Evolutionary conservation across 2,113 vertebrate genomes (phyloP).

Genomic region (Notarius quadriscutis): DNA sequence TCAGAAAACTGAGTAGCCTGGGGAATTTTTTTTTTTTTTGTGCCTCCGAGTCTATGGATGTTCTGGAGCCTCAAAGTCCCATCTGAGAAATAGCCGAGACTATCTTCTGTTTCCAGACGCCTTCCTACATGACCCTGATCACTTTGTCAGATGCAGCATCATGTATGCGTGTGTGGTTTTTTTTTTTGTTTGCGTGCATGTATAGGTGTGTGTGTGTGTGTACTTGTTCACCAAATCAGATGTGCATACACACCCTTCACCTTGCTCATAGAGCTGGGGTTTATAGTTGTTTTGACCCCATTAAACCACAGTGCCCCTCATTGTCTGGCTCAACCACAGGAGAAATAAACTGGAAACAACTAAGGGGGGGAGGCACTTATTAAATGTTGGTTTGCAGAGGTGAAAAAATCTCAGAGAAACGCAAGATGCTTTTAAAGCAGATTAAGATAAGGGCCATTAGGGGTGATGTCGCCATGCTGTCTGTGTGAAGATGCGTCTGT

Average conservation of each 20-base stretch:
- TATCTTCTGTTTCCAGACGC: slow-evolving; percentile 55
- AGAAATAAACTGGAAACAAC: slow-evolving; percentile 49
- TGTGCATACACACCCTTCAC: slow-evolving; percentile 16
- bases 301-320: slow-evolving; percentile 61
- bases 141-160: slow-evolving; percentile 34
- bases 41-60: slow-evolving; percentile 52
- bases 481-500: slow-evolving; percentile 83
- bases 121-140: slow-evolving; percentile 57
- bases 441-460: slow-evolving; percentile 90
- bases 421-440: slow-evolving; percentile 92
- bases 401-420: slow-evolving; percentile 82
- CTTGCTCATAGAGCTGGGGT: slow-evolving; percentile 49
- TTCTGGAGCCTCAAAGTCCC: slow-evolving; percentile 60
- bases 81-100: slow-evolving; percentile 53
- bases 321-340: slow-evolving; percentile 55
- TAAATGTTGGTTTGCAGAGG: slow-evolving; percentile 78
- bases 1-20: slow-evolving; percentile 73
- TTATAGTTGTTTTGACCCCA: slow-evolving; percentile 63
- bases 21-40: slow-evolving; percentile 73
- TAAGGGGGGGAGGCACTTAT: slow-evolving; percentile 59
- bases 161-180: slow-evolving; percentile 20
- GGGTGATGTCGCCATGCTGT: slow-evolving; percentile 83
- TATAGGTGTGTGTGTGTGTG: slow-evolving; percentile 17
- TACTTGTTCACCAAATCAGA: slow-evolving; percentile 17
- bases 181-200: slow-evolving; percentile 15